These are phyloP conservation scores for Tragelaphus oryx DNA, from an alignment of 2,797 vertebrate genomes.

Conservation along the genomic window DNA sequence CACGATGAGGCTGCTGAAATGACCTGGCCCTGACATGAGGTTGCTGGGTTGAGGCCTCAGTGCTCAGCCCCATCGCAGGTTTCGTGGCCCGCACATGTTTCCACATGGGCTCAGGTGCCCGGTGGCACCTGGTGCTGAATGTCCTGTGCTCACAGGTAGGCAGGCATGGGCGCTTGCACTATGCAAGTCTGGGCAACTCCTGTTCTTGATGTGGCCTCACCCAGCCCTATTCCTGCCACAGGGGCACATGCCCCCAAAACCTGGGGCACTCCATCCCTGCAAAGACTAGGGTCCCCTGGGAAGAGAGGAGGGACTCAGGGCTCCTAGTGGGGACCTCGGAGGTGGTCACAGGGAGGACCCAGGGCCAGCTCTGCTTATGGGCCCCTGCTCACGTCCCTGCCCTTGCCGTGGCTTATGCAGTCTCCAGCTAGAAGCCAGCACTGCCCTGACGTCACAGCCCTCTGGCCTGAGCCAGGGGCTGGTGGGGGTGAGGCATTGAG, in stretches of 20 bases:
- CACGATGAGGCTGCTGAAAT: not conserved
- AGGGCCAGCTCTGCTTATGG: not conserved
- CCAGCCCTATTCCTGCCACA: not conserved
- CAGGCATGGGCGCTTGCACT: not conserved
- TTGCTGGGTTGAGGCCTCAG: not conserved
- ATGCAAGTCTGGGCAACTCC: not conserved
- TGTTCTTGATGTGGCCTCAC: not conserved
- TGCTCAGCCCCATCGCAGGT: not conserved
- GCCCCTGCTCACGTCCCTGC: not conserved
- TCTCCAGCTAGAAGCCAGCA: not conserved
- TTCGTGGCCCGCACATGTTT: not conserved
- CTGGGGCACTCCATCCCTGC: not conserved
- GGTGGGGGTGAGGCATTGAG: no score
- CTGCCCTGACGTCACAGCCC: not conserved
- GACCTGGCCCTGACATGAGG: not conserved
- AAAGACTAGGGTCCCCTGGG: not conserved
- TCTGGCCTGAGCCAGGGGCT: not conserved
- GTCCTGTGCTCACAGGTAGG: not conserved
- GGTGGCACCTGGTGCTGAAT: not conserved
- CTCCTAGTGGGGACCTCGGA: not conserved
- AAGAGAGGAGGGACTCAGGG: not conserved
- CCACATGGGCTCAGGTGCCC: not conserved
- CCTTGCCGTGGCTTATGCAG: not conserved
- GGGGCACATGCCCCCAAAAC: not conserved
- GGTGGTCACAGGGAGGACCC: not conserved